Evolutionary conservation across 2,888 invertebrate species (phyloP).

Genomic region (Leptothorax acervorum): DNA sequence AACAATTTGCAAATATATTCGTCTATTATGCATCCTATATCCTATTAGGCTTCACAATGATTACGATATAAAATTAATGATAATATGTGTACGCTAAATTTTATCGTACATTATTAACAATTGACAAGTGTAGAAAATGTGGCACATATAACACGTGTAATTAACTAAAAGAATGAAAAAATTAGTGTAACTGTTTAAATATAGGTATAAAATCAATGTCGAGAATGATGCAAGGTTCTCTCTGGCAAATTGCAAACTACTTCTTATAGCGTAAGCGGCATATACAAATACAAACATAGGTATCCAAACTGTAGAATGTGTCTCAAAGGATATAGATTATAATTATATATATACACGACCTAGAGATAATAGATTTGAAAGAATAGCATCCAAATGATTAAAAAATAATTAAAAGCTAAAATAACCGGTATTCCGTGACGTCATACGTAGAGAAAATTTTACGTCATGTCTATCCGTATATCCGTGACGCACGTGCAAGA

Average conservation of each 20-base stretch:
- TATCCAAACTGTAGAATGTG: background rate
- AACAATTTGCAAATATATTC: conserved; percentile 2
- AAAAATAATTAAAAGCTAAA: background rate
- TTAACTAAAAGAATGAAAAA: background rate
- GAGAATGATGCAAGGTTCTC: background rate
- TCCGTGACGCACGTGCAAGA: conserved; percentile 52
- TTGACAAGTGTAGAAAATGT: background rate
- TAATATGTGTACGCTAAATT: background rate
- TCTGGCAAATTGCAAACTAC: background rate
- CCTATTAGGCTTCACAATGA: background rate
- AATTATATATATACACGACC: background rate
- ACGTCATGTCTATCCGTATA: conserved; percentile 30
- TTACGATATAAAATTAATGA: background rate
- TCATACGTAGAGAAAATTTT: conserved; percentile 17
- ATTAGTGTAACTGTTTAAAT: background rate
- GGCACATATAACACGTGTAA: background rate
- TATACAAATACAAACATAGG: background rate
- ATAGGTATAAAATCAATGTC: background rate
- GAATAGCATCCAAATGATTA: background rate
- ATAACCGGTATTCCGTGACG: background rate
- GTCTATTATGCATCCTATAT: background rate
- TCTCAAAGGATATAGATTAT: background rate
- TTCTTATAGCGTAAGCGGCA: too few species aligned
- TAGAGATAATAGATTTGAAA: background rate
- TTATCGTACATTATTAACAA: background rate